Conservation (phyloP, 2,113 vertebrate species). For the Megaleporinus macrocephalus region DNA sequence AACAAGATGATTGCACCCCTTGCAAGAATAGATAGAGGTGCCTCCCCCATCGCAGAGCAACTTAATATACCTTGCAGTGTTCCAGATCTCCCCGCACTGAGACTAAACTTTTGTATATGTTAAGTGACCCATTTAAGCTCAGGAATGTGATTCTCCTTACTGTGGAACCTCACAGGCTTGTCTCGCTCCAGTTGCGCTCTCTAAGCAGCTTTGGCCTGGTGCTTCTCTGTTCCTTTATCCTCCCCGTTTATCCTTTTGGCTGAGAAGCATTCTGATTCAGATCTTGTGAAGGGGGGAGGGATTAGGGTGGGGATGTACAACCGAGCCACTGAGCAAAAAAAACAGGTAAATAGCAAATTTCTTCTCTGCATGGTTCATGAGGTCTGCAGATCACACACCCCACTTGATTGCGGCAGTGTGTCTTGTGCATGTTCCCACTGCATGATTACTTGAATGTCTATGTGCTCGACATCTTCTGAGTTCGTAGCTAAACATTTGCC, state of each 20-base stretch:
- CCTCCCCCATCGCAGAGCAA: too few relatives aligned
- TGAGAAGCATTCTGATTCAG: not conserved
- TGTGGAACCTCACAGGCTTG: not conserved
- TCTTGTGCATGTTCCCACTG: not conserved
- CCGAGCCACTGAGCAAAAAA: not conserved
- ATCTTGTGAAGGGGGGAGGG: not conserved
- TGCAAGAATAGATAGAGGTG: too few relatives aligned
- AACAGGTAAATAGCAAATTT: slow-evolving; percentile 38
- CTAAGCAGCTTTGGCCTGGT: not conserved
- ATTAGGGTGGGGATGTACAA: not conserved
- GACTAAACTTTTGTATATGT: not conserved
- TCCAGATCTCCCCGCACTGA: not conserved
- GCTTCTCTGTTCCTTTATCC: not conserved
- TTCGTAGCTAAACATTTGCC: too few relatives aligned
- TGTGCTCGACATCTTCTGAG: not conserved
- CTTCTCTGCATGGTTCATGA: slow-evolving; percentile 9
- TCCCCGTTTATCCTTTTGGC: not conserved
- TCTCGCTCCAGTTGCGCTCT: not conserved
- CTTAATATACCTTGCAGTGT: not conserved
- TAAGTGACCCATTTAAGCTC: not conserved
- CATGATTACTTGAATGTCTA: not conserved
- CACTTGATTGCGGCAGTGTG: not conserved
- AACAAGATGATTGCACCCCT: too few relatives aligned
- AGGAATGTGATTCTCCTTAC: not conserved
- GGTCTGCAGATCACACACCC: not conserved